These are phyloP conservation scores for Drosophila pegasa DNA, from an alignment of 2,888 invertebrate species.

Conservation along the genomic window DNA sequence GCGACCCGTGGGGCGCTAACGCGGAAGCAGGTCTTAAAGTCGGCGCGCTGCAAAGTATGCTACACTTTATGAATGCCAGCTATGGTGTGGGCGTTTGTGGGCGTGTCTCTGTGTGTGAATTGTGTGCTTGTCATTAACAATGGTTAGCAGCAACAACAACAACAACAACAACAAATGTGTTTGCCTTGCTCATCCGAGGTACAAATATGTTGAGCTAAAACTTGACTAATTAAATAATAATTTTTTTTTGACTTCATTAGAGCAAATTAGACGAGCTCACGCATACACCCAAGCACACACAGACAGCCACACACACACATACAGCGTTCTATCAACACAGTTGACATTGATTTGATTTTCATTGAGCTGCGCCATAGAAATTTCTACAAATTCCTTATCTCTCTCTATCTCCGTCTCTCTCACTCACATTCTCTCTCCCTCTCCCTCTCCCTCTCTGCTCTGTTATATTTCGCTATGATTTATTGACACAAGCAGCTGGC, in stretches of 20 bases:
- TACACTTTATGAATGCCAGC: slow-evolving; percentile 40
- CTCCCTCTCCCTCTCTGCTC: neutral
- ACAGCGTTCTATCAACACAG: neutral
- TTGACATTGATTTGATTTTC: slow-evolving; percentile 74
- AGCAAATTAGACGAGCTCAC: neutral
- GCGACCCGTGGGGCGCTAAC: slow-evolving; percentile 30
- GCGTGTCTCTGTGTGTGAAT: slow-evolving; percentile 12
- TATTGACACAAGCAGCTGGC: slow-evolving; percentile 42
- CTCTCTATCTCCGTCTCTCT: too few species aligned
- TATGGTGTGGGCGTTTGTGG: slow-evolving; percentile 3
- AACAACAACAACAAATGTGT: slow-evolving; percentile 33
- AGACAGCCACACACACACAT: neutral
- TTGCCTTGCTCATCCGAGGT: slow-evolving; percentile 4
- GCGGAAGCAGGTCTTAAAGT: slow-evolving; percentile 47
- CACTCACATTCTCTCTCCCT: too few species aligned
- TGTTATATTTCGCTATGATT: slow-evolving; percentile 49
- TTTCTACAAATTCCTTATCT: slow-evolving; percentile 5
- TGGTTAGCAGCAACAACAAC: slow-evolving; percentile 42
- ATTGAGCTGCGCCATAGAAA: slow-evolving; percentile 15
- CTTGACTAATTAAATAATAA: slow-evolving; percentile 21
- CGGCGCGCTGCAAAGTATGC: slow-evolving; percentile 62
- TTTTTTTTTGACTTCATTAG: slow-evolving; percentile 24
- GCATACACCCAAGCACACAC: neutral
- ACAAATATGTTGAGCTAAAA: slow-evolving; percentile 3
- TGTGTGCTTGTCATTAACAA: slow-evolving; percentile 40